Evolutionary conservation across 2,113 vertebrate species (phyloP).

Genomic region (Aepyceros melampus): DNA sequence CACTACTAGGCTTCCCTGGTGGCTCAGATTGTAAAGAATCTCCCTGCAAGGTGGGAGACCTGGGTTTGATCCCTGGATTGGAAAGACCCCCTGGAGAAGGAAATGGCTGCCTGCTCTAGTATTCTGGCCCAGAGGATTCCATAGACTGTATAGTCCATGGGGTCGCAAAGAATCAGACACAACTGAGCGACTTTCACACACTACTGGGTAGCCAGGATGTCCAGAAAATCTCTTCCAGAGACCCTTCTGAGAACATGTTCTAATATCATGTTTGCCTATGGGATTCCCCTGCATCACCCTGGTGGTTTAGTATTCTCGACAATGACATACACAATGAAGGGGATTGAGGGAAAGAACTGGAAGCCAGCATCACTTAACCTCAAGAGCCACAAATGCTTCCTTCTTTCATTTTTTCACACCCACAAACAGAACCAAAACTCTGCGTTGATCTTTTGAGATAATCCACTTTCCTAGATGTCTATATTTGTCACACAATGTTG

Average conservation of each 20-base stretch:
- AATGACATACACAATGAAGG: constrained; percentile 76
- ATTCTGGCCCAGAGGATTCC: not conserved
- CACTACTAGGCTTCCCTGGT: not conserved
- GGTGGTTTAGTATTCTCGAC: constrained; percentile 79
- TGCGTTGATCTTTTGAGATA: constrained; percentile 50
- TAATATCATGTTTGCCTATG: not conserved
- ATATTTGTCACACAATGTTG: not conserved
- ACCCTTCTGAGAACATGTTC: not conserved
- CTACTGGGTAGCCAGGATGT: not conserved
- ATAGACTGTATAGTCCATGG: not conserved
- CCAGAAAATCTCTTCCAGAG: not conserved
- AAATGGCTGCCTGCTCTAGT: not conserved
- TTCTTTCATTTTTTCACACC: constrained; percentile 70
- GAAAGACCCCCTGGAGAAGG: not conserved
- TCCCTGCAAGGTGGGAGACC: not conserved
- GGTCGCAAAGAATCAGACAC: not conserved
- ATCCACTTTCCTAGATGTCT: constrained; percentile 37
- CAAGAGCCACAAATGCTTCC: constrained; percentile 83
- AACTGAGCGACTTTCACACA: not conserved
- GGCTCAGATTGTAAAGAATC: not conserved
- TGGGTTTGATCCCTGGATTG: not conserved
- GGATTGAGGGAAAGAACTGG: constrained; percentile 71
- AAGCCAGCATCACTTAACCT: constrained; percentile 69
- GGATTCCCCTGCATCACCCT: constrained; percentile 59
- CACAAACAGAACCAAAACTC: constrained; percentile 59